Base-by-base conservation (phyloP, 1,140 invertebrate species). In the Mya arenaria region DNA sequence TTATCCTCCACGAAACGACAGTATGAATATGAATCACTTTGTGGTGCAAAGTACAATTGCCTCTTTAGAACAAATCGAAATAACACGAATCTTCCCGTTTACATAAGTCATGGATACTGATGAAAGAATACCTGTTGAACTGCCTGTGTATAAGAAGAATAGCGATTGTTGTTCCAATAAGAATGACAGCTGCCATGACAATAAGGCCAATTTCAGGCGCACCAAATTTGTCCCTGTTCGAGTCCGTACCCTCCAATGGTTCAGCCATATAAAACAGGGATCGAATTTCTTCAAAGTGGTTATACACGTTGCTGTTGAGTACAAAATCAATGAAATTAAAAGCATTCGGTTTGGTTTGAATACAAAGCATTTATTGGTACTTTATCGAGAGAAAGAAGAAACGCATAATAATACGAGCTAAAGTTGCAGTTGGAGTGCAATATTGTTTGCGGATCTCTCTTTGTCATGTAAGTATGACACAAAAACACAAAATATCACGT, bases 161-260 rank as follows among this genome's bases (percentile, higher is more conserved):
- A 8, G 82, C 73, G 4, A 82, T 17, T 3, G 77, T 55, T 4
- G 65, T 65, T 6, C 71, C 77, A 15, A 82, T 19, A 3, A 85
- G 66, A 41, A 87, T 74, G 2, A 84, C 78, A 17, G 32, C 34
- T 3, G 66, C 78, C 58, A 81, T 81, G 4, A 48, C 60, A 23
- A 81, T 81, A 0, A 81, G 58, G 6, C 37, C 78, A 15, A 81
- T 81, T 48, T 72, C 78, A 0, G 78, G 44, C n/a, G 60, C 56
- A 19, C 39, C 58, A 10, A 81, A 23, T 13, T 13, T 17, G 1
- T 15, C 19, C 13, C 19, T 30, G 65, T 10, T 19, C 17, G 58
- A 28, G 3, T 75, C 23, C 1, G 19, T 36, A 28, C 56, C 15
- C 13, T 4, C 32, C 4, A 39, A 19, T 1, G 17, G 41, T 41